Conservation (phyloP, 2,113 vertebrate genomes). For the Periophthalmodon schlosseri region DNA sequence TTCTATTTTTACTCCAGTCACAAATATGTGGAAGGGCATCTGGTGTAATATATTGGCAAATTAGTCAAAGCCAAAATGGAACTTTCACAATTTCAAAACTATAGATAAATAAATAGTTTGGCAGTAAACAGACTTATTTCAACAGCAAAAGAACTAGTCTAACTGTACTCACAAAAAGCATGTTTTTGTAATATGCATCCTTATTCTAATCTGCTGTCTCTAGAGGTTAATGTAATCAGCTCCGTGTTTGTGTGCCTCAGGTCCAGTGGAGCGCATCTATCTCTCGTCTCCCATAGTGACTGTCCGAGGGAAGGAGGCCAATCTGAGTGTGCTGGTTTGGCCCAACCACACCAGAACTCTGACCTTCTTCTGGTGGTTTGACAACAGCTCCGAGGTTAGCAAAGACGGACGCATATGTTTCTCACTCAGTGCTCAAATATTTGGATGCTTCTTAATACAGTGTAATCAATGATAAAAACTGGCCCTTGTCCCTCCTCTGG, state of each 20-base stretch:
- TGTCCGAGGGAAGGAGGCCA: conserved; percentile 87
- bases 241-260: conserved; percentile 65
- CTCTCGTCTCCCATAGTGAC: conserved; percentile 88
- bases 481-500: too few relatives aligned
- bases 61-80: too few relatives aligned
- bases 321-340: conserved; percentile 90
- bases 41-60: too few relatives aligned
- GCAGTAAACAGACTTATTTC: neutral
- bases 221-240: conserved; percentile 15
- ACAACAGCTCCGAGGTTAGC: conserved; percentile 92
- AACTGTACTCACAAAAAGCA: neutral
- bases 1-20: too few relatives aligned
- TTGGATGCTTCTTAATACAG: too few relatives aligned
- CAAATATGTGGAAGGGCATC: too few relatives aligned
- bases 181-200: neutral
- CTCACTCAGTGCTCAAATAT: neutral
- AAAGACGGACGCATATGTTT: conserved; percentile 1
- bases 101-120: neutral
- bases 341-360: conserved; percentile 87
- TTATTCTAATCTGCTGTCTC: neutral
- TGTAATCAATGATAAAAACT: too few relatives aligned
- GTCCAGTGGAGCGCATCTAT: conserved; percentile 89
- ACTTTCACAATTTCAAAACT: too few relatives aligned
- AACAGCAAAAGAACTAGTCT: neutral
- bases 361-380: conserved; percentile 97